phyloP scores from a whole-genome alignment of 2,113 vertebrate genomes.

The Cryptoleucopteryx plumbea region DNA sequence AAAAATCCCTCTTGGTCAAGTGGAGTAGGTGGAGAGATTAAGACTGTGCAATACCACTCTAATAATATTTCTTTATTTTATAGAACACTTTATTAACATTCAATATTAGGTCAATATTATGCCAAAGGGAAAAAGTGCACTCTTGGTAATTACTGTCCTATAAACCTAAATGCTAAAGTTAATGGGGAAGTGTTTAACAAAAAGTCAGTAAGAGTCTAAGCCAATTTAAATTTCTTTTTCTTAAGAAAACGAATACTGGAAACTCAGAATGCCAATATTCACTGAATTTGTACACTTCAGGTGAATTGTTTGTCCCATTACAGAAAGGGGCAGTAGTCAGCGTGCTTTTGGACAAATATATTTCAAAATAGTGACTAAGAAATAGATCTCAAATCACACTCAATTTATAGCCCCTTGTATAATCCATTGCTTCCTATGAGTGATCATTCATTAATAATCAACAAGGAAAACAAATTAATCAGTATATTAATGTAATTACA shows the following conservation, averaged over 20 bases:
- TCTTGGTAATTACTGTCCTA: constrained; percentile 35
- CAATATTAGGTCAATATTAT: constrained; percentile 25
- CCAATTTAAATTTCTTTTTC: not conserved
- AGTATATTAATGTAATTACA: not conserved
- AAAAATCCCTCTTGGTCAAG: not conserved
- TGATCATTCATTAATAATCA: not conserved
- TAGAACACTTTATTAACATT: not conserved
- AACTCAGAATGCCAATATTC: not conserved
- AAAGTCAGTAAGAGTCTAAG: not conserved
- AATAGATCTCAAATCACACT: not conserved
- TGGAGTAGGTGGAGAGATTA: not conserved
- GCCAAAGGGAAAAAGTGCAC: not conserved
- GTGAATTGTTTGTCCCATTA: not conserved
- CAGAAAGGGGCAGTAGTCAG: not conserved
- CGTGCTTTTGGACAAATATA: not conserved
- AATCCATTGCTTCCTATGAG: not conserved
- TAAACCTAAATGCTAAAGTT: constrained; percentile 44
- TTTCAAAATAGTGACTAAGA: not conserved
- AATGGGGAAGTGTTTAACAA: not conserved
- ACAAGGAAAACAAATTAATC: not conserved
- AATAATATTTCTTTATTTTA: not conserved
- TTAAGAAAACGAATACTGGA: not conserved
- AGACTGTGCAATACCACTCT: not conserved
- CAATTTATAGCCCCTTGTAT: not conserved
- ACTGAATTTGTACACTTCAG: not conserved